Evolutionary conservation across 2,113 vertebrate species (phyloP).

Genomic region (Laticauda laticaudata): DNA sequence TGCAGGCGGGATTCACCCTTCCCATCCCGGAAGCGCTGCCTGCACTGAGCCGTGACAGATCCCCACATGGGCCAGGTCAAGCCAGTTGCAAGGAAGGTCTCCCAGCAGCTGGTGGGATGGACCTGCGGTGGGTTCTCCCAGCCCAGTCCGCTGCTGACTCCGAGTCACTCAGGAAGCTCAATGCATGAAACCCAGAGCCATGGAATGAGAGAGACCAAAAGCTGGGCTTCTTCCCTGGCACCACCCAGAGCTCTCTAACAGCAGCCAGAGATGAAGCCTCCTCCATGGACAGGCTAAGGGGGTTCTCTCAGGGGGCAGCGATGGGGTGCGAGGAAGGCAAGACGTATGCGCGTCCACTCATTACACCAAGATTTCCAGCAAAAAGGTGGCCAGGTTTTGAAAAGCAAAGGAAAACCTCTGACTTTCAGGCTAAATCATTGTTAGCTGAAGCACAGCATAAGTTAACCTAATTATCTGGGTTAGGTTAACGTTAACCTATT

Average conservation of each 20-base stretch:
- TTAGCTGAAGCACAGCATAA: not conserved
- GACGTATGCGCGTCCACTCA: not conserved
- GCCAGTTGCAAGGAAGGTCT: not conserved
- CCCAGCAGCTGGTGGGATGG: not conserved
- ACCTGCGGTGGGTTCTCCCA: not conserved
- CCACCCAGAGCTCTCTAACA: slow-evolving; percentile 17
- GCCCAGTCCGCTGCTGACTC: not conserved
- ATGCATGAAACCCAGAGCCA: not conserved
- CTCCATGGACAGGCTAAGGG: not conserved
- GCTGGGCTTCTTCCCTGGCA: not conserved
- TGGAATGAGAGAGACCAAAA: not conserved
- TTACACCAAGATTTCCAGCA: not conserved
- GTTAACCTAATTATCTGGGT: not conserved
- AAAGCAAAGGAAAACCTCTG: not conserved
- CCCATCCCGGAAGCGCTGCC: not conserved
- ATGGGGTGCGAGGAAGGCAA: too few species aligned
- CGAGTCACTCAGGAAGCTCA: slow-evolving; percentile 29
- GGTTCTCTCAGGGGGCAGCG: not conserved
- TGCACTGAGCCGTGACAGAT: not conserved
- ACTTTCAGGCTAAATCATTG: not conserved
- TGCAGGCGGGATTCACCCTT: too few species aligned
- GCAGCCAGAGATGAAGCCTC: not conserved
- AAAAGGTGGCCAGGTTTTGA: not conserved
- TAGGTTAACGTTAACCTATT: not conserved
- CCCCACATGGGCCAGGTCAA: not conserved